Percentiles rank a stretch among this genome's conserved stretches.
Evolutionary conservation across 1,140 invertebrate genomes (phyloP).

Genomic region (Zaprionus gabonicus): DNA sequence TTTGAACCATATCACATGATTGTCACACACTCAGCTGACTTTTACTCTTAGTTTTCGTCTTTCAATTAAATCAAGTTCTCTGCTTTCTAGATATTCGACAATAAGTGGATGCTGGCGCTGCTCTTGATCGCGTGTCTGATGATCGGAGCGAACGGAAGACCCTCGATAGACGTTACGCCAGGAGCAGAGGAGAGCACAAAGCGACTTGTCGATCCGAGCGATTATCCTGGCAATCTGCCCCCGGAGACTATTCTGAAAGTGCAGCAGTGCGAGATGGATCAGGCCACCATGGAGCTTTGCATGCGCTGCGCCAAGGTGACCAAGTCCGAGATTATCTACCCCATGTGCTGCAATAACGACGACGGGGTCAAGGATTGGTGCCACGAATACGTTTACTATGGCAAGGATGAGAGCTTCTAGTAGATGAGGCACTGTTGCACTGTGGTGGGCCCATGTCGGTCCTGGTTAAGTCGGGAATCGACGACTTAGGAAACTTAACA

Average conservation of each 20-base stretch:
- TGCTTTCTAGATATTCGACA: conserved; percentile 48
- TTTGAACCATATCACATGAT: conserved; percentile 38
- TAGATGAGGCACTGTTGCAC: neutral
- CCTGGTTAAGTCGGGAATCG: neutral
- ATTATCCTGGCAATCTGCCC: conserved; percentile 67
- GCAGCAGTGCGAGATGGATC: conserved; percentile 70
- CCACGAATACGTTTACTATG: conserved; percentile 74
- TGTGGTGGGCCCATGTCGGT: neutral
- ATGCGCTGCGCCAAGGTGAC: conserved; percentile 85
- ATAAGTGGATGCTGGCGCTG: conserved; percentile 19
- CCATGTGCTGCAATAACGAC: conserved; percentile 85
- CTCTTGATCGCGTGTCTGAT: conserved; percentile 23
- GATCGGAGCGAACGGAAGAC: conserved; percentile 22
- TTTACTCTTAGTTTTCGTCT: conserved; percentile 1
- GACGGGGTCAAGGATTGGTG: conserved; percentile 84
- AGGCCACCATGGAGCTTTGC: conserved; percentile 81
- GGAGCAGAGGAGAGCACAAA: neutral
- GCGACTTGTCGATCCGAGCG: conserved; percentile 55
- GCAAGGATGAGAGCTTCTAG: conserved; percentile 32
- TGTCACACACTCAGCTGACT: conserved; percentile 21
- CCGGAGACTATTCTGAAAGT: conserved; percentile 71
- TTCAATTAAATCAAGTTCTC: conserved; percentile 1
- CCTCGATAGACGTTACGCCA: conserved; percentile 36
- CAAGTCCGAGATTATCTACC: conserved; percentile 85
- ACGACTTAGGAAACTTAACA: conserved; percentile 14